These are phyloP conservation scores for Oscheius sp. DNA, from an alignment of 1,140 invertebrate species.

Conservation along the genomic window DNA sequence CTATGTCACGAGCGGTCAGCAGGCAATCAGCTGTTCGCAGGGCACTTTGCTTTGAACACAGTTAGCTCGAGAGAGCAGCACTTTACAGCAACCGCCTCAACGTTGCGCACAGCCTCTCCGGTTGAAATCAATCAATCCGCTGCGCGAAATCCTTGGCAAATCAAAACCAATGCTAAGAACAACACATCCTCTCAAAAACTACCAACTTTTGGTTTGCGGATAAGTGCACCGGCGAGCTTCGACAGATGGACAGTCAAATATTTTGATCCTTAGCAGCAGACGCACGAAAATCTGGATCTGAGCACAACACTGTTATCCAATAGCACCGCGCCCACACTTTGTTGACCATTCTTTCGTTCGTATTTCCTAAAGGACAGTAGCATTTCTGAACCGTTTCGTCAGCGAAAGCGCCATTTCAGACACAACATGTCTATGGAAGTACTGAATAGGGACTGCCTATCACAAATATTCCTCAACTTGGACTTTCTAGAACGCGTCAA, in stretches of 20 bases:
- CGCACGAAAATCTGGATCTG: not conserved
- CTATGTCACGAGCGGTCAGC: constrained; percentile 6
- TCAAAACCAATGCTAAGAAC: too few species aligned
- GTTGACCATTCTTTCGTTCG: too few species aligned
- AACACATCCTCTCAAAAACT: too few species aligned
- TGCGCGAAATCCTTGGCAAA: too few species aligned
- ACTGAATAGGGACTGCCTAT: constrained; percentile 24
- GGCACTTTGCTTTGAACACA: not conserved
- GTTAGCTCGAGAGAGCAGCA: constrained; percentile 1
- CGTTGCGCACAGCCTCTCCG: too few species aligned
- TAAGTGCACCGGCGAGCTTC: too few species aligned
- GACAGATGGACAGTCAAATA: constrained; percentile 2
- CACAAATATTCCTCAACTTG: constrained; percentile 20
- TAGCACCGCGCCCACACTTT: too few species aligned
- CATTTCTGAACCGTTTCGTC: too few species aligned
- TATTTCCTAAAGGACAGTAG: too few species aligned
- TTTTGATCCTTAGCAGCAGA: not conserved
- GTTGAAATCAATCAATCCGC: too few species aligned
- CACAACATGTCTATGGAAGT: constrained; percentile 1
- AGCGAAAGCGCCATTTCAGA: too few species aligned
- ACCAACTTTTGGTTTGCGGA: not conserved
- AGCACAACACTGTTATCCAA: too few species aligned
- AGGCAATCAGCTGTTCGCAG: not conserved
- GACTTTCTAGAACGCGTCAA: constrained; percentile 16
- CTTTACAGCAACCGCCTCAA: constrained; percentile 2